These are phyloP conservation scores for Strigamia transsilvanica DNA, from an alignment of 2,888 invertebrate species.

Conservation along the genomic window DNA sequence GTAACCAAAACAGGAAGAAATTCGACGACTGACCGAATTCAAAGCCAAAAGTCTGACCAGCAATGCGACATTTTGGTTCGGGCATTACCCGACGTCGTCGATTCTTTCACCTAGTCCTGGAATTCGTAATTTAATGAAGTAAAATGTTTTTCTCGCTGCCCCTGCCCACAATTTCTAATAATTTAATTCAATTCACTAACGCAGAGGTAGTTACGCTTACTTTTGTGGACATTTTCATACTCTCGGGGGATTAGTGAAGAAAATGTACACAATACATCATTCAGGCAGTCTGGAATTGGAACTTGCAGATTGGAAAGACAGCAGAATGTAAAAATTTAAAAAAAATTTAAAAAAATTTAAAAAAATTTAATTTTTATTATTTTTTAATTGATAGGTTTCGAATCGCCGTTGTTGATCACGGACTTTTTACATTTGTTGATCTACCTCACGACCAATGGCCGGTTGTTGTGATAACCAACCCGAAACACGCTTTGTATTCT, in stretches of 20 bases:
- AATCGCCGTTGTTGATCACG: conserved; percentile 86
- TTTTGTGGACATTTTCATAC: conserved; percentile 91
- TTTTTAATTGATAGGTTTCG: conserved; percentile 71
- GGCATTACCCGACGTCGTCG: conserved; percentile 91
- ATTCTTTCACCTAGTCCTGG: conserved; percentile 72
- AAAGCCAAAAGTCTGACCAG: conserved; percentile 69
- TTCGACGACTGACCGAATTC: conserved; percentile 69
- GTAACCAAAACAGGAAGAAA: conserved; percentile 56
- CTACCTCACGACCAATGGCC: conserved; percentile 81
- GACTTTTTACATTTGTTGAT: conserved; percentile 85
- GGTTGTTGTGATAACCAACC: conserved; percentile 83
- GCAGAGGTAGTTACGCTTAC: conserved; percentile 74
- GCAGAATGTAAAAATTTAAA: conserved; percentile 75
- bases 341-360: not conserved
- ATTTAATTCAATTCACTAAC: not conserved
- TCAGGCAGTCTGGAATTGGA: conserved; percentile 86
- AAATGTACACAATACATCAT: conserved; percentile 87
- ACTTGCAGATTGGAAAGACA: conserved; percentile 91
- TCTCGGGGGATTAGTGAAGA: conserved; percentile 77
- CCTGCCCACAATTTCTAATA: not conserved
- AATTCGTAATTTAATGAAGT: conserved; percentile 60
- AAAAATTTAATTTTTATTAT: not conserved
- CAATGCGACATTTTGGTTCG: conserved; percentile 80
- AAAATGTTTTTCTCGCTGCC: not conserved
- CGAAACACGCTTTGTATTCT: conserved; percentile 80